Conservation (phyloP, 1,140 invertebrate genomes). For the Acromyrmex heyeri region DNA sequence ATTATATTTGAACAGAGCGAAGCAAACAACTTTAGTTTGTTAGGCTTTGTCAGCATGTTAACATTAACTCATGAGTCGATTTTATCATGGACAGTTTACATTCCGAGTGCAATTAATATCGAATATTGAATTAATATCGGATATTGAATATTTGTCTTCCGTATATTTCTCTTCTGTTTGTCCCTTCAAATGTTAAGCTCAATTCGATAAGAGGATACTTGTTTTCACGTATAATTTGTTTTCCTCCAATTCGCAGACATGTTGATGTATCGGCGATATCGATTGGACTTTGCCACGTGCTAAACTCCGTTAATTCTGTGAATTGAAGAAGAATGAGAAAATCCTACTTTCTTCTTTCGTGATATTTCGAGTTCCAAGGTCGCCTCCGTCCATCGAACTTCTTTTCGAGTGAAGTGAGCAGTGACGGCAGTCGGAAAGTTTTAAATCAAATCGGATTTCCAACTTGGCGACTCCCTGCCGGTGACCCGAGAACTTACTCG, state of each 20-base stretch:
- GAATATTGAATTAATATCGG: conserved; percentile 10
- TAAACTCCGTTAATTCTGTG: not conserved
- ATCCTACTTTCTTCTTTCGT: conserved; percentile 23
- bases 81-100: not conserved
- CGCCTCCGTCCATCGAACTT: conserved; percentile 40
- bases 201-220: conserved; percentile 14
- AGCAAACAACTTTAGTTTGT: conserved; percentile 2
- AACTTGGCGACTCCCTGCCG: conserved; percentile 46
- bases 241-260: not conserved
- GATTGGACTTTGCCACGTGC: no score
- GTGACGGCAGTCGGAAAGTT: conserved; percentile 48
- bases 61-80: conserved; percentile 5
- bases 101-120: not conserved
- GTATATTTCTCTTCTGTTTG: not conserved
- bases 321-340: not conserved
- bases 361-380: conserved; percentile 67
- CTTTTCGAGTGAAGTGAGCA: conserved; percentile 9
- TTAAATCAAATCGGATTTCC: conserved; percentile 63
- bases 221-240: conserved; percentile 11
- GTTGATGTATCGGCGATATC: not conserved
- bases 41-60: not conserved
- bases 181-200: not conserved
- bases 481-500: conserved; percentile 50
- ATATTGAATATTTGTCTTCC: conserved; percentile 11
- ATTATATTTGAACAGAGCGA: not conserved